Evolutionary conservation across 2,888 invertebrate genomes (phyloP), one percentile per base, ranked within the genome.

Genomic region (Hanleya hanleyi): DNA sequence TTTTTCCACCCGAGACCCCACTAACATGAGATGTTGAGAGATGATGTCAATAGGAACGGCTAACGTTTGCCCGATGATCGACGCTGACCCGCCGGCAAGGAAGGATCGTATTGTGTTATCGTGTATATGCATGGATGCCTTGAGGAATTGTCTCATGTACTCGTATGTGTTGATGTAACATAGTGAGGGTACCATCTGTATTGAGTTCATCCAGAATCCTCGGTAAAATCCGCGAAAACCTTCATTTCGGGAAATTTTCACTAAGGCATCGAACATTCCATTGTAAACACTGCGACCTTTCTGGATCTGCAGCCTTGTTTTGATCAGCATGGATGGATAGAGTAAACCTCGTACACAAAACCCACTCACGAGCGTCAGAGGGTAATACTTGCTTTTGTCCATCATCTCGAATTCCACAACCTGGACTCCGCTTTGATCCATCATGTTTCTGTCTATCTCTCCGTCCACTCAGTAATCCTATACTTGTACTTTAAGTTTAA

Each of bases 351-450:
- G 91, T 88, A 96, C 94, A 79, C 94, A 93, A 82, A 97, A 95
- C 64, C 96, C 95, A 87, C 97, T 97, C 18, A 96, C 91, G 92
- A 97, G 95, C 72, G 97, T 97, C 71, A 98, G 91, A 0, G 98
- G 97, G 88, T 96, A 96, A 90, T 98, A 99, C 89, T 97, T 97
- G 64, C 93, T 93, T 87, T 97, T 97, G 91, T 99, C 96, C 97
- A 99, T 96, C 98, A 99, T 99, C 81, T 97, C 94, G 96, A 98
- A 96, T 91, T 99, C 98, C 77, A 99, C 97, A 6, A 95, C 97
- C 49, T 82, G 81, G 9, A 87, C 77, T 36, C 84, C 83, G 57
- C 29, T 57, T 57, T 57, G 26, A 4, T 22, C 15, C 57, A 57
- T 57, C 15, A n/a, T n/a, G n/a, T n/a, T n/a, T n/a, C n/a, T n/a